Conservation (phyloP, 2,888 invertebrate species). For the Eupithecia inturbata region DNA sequence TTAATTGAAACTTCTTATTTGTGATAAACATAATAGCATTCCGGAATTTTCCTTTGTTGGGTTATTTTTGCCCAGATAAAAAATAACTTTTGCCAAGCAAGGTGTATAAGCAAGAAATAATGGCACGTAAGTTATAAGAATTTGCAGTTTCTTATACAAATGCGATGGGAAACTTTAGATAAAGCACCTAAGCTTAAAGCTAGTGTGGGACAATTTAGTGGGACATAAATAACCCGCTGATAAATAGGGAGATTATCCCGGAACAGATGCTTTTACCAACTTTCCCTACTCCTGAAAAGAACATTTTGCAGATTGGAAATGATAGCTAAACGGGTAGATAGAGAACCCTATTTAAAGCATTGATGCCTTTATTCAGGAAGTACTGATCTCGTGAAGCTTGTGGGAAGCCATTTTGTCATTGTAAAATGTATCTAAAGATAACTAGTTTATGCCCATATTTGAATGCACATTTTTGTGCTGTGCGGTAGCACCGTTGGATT, state of each 20-base stretch:
- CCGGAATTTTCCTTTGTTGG: background rate
- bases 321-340: conserved; percentile 29
- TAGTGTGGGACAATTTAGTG: conserved; percentile 46
- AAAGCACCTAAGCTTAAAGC: conserved; percentile 23
- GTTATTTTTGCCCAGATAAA: background rate
- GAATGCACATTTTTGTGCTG: too few relatives aligned
- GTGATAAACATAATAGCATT: background rate
- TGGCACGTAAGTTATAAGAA: background rate
- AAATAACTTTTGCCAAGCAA: background rate
- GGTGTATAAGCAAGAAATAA: background rate
- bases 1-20: background rate
- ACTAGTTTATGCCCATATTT: too few relatives aligned
- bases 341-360: background rate
- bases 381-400: too few relatives aligned
- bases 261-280: conserved; percentile 46
- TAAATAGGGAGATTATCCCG: conserved; percentile 53
- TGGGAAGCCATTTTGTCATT: too few relatives aligned
- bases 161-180: conserved; percentile 20
- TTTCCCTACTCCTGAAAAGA: conserved; percentile 39
- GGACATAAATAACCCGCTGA: conserved; percentile 50
- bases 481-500: too few relatives aligned
- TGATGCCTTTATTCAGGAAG: background rate
- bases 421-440: too few relatives aligned
- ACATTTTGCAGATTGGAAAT: conserved; percentile 42
- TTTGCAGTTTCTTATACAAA: conserved; percentile 11